phyloP scores from a whole-genome alignment of 2,113 vertebrate genomes.

The Hemibagrus wyckioides region DNA sequence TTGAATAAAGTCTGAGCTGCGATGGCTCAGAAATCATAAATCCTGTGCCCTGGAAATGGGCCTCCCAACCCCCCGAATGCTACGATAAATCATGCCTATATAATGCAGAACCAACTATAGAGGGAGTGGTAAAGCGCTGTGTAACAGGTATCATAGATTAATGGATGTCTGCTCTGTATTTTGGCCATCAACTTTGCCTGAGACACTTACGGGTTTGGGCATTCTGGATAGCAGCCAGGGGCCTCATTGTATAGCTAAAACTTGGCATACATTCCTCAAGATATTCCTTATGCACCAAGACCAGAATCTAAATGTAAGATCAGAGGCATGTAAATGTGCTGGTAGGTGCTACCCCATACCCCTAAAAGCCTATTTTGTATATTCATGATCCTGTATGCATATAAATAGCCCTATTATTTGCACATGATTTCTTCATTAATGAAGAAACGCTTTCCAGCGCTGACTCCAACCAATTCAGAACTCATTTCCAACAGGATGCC shows the following conservation, averaged over 20 bases:
- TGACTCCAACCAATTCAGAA: background rate
- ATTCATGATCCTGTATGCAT: background rate
- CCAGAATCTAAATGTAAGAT: background rate
- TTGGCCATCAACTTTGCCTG: background rate
- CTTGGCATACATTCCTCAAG: background rate
- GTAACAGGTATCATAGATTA: slow-evolving; percentile 59
- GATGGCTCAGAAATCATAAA: slow-evolving; percentile 47
- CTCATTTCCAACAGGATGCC: background rate
- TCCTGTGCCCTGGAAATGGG: slow-evolving; percentile 20
- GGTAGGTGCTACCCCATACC: background rate
- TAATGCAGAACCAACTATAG: slow-evolving; percentile 57
- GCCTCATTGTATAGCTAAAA: background rate
- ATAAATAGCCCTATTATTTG: background rate
- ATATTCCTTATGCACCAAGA: background rate
- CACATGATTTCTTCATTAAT: background rate
- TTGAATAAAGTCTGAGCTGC: slow-evolving; percentile 7
- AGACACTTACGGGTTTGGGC: background rate
- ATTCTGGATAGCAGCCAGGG: background rate
- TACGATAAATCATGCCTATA: slow-evolving; percentile 53
- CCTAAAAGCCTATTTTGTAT: background rate
- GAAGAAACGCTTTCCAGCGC: background rate
- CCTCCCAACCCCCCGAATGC: slow-evolving; percentile 12
- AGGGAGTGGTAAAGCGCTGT: slow-evolving; percentile 51
- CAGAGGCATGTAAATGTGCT: background rate
- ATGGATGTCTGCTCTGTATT: slow-evolving; percentile 23